Percentiles rank a stretch among this genome's conserved stretches.
These are phyloP conservation scores for Chaetura pelagica DNA, from an alignment of 2,113 vertebrate species.

Conservation along the genomic window DNA sequence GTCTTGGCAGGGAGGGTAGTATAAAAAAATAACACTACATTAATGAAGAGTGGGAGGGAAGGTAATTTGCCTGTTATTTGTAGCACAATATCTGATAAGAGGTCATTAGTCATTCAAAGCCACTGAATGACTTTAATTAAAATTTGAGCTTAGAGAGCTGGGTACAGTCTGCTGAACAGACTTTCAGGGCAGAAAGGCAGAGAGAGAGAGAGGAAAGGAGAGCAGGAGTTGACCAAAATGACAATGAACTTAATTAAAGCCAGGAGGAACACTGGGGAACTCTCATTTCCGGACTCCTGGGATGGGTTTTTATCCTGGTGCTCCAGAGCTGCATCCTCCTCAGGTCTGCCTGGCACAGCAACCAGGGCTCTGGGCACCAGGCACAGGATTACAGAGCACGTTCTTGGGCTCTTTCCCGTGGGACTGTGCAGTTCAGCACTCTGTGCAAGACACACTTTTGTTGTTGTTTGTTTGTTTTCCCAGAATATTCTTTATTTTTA, in stretches of 20 bases:
- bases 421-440: background rate
- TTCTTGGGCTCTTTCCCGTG: background rate
- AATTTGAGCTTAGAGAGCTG: constrained; percentile 63
- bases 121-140: constrained; percentile 75
- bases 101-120: constrained; percentile 73
- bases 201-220: background rate
- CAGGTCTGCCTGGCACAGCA: accelerated
- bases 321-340: background rate
- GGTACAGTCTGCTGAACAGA: constrained; percentile 54
- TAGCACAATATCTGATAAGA: constrained; percentile 49
- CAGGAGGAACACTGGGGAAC: background rate
- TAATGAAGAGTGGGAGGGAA: constrained; percentile 44
- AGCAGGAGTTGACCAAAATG: constrained; percentile 54
- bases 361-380: accelerated
- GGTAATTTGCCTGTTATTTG: constrained; percentile 37
- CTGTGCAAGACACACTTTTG: background rate
- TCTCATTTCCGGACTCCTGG: background rate
- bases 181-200: constrained; percentile 49
- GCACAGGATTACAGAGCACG: accelerated
- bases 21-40: constrained; percentile 22
- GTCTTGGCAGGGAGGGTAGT: background rate
- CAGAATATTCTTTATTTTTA: background rate
- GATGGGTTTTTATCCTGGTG: background rate
- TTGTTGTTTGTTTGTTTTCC: too few relatives aligned
- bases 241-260: constrained; percentile 73